Conservation (phyloP, 2,797 vertebrate genomes). For the Oryzias sinensis region DNA sequence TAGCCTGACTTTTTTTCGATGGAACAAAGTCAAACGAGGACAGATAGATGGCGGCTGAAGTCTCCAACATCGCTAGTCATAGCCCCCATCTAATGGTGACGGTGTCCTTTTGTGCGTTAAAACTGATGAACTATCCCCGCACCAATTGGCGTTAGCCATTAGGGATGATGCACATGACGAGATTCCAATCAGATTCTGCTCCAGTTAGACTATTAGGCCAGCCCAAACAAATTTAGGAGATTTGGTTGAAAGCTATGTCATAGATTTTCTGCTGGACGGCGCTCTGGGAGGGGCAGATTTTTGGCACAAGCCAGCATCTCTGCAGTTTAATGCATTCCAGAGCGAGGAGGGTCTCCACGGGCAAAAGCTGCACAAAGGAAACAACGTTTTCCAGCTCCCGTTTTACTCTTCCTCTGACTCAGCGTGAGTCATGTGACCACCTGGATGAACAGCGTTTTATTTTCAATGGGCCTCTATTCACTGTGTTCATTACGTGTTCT, state of each 20-base stretch:
- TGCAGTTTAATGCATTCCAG: neutral
- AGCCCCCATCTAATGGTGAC: conserved; percentile 19
- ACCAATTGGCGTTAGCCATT: conserved; percentile 75
- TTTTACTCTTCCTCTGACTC: conserved; percentile 2
- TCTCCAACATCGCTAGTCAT: conserved; percentile 47
- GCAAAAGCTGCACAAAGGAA: too few relatives aligned
- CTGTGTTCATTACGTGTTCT: conserved; percentile 13
- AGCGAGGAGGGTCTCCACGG: too few relatives aligned
- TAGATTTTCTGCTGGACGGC: conserved; percentile 42
- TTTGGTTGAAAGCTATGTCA: conserved; percentile 73
- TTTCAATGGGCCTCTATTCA: conserved; percentile 1
- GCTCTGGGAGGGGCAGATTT: conserved; percentile 51
- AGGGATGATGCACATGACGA: conserved; percentile 54
- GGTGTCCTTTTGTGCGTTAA: conserved; percentile 51
- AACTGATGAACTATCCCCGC: conserved; percentile 68
- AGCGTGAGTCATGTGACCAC: neutral
- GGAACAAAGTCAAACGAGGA: conserved; percentile 37
- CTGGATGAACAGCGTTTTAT: neutral
- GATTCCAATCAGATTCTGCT: conserved; percentile 73
- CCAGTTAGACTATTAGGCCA: conserved; percentile 71
- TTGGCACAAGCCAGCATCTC: conserved; percentile 62
- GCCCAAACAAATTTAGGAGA: conserved; percentile 71
- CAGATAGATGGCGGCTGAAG: conserved; percentile 49
- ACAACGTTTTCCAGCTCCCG: too few relatives aligned
- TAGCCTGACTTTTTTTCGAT: conserved; percentile 25